Base-by-base conservation (phyloP, 2,113 vertebrate genomes). In the Gavialis gangeticus region DNA sequence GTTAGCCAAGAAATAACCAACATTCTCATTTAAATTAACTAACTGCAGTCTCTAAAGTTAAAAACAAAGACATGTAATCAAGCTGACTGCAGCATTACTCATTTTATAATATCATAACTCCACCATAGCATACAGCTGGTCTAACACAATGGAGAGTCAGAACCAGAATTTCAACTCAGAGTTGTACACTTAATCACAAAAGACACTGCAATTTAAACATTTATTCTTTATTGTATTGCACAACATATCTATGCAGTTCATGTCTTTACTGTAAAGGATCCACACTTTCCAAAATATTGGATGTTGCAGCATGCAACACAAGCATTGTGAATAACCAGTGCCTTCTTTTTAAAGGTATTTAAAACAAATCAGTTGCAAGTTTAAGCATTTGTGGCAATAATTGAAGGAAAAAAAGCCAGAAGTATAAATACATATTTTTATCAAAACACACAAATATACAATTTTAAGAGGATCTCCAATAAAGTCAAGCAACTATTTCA, bases 221-320 rank as follows among this genome's bases (percentile, higher is more conserved):
- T 93, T 87, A 94, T 93, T 97, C 92, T 98, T 98, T 98, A 98
- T 98, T 98, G 94, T 97, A 97, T 98, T 98, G 98, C 93, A 98
- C 97, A 97, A 97, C 92, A 54, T 97, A 97, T 95, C 97, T 97
- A 97, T 88, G 97, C 93, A 98, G 97, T 96, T 91, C 81, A 97
- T 82, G 95, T 96, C 97, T 92, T 93, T 96, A 97, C 82, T 96
- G 94, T 86, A 88, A 98, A 96, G 95, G 91, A 96, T 93, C 95
- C 96, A 96, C 79, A 89, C 95, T 97, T 95, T 13, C 95, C 97
- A 89, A 96, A 95, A 96, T 94, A 97, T 94, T 82, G 92, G 19
- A 73, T 94, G 92, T 87, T 95, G 87, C 87, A 97, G 94, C 93
- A 97, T 96, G 97, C 96, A 98, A 93, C 95, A 96, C 84, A 95